Evolutionary conservation across 1,140 invertebrate genomes (phyloP), one percentile per base, ranked within the genome.

Genomic region (Drosophila saltans): DNA sequence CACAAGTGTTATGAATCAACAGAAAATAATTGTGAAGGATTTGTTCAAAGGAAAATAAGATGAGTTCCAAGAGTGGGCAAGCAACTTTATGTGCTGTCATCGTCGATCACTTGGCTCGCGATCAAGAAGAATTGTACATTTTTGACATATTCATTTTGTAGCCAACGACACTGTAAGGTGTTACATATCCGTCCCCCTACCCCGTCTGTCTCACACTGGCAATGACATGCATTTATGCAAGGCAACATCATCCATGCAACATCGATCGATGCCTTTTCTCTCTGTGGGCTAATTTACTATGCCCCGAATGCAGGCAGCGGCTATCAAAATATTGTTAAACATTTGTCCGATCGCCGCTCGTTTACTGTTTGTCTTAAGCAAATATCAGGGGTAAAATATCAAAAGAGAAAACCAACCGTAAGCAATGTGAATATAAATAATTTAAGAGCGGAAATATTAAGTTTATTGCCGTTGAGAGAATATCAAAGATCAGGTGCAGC

Each of bases 261-360:
- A 52, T 26, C 57, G 57, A 64, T 66, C 39, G 45, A 78, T 43
- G 60, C 60, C 57, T 60, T 66, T 43, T 66, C 61, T 41, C 61
- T 66, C 55, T 72, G 58, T 65, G 41, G 63, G 84, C 81, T 89
- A 89, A 89, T 89, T 90, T 89, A 75, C 75, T 90, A 84, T 89
- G 81, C 85, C 78, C 68, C 68, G 36, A 45, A 52, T 59, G 64
- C 67, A 68, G 58, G 56, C 65, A 68, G 69, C 67, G 66, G 84
- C 85, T 65, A 89, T 89, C 84, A 89, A 78, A 89, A 89, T 90
- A 89, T 89, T 89, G 75, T 89, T 89, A 78, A 90, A 90, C 80
- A 89, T 75, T 89, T 84, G 78, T 89, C 77, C 56, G 33, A 21
- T 24, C 33, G 63, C 24, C 33, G n/a, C 9, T 59, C 57, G 59